Conservation (phyloP, 2,113 vertebrate species). For the Gymnocephalus cernua region DNA sequence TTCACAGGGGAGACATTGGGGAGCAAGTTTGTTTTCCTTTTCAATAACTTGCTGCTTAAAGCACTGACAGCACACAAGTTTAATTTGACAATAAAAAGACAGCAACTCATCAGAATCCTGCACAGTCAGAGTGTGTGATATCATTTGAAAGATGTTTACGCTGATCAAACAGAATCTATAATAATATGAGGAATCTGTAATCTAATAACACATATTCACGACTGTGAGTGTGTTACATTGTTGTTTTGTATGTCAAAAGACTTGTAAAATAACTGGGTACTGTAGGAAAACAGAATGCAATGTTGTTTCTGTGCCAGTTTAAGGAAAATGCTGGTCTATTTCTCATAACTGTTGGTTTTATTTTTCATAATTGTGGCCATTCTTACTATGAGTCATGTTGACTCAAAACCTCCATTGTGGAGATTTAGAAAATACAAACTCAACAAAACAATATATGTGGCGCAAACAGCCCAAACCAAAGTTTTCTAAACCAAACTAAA, state of each 20-base stretch:
- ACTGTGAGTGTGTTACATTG: neutral
- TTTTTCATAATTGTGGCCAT: neutral
- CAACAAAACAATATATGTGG: too few species aligned
- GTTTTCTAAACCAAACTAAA: neutral
- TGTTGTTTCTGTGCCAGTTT: neutral
- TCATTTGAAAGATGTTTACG: slow-evolving; percentile 27
- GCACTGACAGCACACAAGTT: slow-evolving; percentile 21
- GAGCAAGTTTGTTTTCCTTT: slow-evolving; percentile 5
- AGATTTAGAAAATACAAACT: neutral
- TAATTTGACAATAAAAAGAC: slow-evolving; percentile 40
- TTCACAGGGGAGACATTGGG: neutral
- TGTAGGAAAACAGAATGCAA: neutral
- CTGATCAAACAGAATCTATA: slow-evolving; percentile 20
- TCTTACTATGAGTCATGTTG: neutral
- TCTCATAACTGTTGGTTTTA: neutral
- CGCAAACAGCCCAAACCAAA: neutral
- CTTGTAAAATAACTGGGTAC: too few species aligned
- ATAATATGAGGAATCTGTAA: slow-evolving; percentile 14
- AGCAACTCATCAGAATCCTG: slow-evolving; percentile 30
- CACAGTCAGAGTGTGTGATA: slow-evolving; percentile 15
- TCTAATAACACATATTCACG: slow-evolving; percentile 14
- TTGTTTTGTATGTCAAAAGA: neutral
- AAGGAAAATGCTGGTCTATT: neutral
- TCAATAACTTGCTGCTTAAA: slow-evolving; percentile 7
- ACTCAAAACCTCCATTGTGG: neutral